Conservation (phyloP, 2,888 invertebrate genomes). For the Arge pagana region DNA sequence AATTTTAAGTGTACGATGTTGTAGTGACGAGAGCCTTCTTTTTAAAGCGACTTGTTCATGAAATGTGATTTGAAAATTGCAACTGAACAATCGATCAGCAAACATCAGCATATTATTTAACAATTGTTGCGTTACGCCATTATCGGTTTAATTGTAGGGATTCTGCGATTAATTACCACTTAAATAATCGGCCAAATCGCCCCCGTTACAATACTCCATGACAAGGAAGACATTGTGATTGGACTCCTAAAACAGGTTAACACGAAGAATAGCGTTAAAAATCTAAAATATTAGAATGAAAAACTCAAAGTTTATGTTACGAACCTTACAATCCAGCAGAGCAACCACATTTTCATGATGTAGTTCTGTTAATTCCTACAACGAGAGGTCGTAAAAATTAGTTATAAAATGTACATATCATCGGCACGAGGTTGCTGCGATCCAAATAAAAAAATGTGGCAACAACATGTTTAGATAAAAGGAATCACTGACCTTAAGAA, state of each 20-base stretch:
- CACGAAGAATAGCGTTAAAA: not conserved
- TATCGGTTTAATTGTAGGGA: not conserved
- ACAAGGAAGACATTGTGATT: conserved; percentile 94
- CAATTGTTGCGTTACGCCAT: too few species aligned
- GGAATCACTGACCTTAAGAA: conserved; percentile 75
- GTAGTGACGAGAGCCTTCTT: too few species aligned
- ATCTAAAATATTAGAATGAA: not conserved
- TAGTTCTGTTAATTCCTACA: conserved; percentile 89
- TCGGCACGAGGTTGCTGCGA: too few species aligned
- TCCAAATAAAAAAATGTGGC: too few species aligned
- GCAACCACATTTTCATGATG: conserved; percentile 99
- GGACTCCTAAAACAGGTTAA: conserved; percentile 71
- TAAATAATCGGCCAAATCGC: conserved; percentile 97
- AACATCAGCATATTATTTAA: too few species aligned
- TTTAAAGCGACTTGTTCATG: too few species aligned
- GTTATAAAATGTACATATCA: too few species aligned
- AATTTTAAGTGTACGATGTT: too few species aligned
- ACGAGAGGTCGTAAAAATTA: conserved; percentile 33
- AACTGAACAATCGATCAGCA: too few species aligned
- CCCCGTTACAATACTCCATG: conserved; percentile 99
- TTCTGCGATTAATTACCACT: conserved; percentile 70
- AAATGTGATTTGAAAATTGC: too few species aligned
- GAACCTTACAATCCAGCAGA: conserved; percentile 91
- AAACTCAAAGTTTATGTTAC: conserved; percentile 29
- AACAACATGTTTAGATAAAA: too few species aligned